Percentiles rank a stretch among this genome's conserved stretches.
These are phyloP conservation scores for Cephus runcator DNA, from an alignment of 2,888 invertebrate species.

Conservation along the genomic window DNA sequence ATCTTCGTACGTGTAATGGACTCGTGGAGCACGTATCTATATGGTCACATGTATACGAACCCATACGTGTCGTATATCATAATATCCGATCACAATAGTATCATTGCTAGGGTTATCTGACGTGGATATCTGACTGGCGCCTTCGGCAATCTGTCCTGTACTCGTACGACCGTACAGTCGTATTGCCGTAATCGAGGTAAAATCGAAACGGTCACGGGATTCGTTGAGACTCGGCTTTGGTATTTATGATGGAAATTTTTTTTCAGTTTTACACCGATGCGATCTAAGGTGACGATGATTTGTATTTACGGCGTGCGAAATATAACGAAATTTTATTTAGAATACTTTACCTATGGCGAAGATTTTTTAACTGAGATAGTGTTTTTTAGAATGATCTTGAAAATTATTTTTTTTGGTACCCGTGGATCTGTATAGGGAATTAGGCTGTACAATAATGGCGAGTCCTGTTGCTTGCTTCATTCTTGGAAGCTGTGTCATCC, in stretches of 20 bases:
- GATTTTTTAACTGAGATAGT: no score
- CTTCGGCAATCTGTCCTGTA: not conserved
- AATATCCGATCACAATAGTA: constrained; percentile 43
- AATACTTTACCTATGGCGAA: not conserved
- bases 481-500: not conserved
- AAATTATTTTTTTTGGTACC: not conserved
- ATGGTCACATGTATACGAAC: not conserved
- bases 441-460: not conserved
- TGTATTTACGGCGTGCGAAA: not conserved
- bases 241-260: not conserved
- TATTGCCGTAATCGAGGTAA: not conserved
- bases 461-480: not conserved
- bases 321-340: not conserved
- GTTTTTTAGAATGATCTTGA: no score
- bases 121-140: constrained; percentile 6
- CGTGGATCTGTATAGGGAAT: not conserved
- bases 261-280: not conserved
- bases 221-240: not conserved
- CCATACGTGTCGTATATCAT: constrained; percentile 31
- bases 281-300: not conserved
- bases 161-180: not conserved
- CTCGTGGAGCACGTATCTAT: not conserved
- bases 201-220: not conserved
- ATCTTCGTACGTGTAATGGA: not conserved
- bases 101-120: constrained; percentile 4